phyloP scores from a whole-genome alignment of 2,113 vertebrate species.

The Chrysemys picta region DNA sequence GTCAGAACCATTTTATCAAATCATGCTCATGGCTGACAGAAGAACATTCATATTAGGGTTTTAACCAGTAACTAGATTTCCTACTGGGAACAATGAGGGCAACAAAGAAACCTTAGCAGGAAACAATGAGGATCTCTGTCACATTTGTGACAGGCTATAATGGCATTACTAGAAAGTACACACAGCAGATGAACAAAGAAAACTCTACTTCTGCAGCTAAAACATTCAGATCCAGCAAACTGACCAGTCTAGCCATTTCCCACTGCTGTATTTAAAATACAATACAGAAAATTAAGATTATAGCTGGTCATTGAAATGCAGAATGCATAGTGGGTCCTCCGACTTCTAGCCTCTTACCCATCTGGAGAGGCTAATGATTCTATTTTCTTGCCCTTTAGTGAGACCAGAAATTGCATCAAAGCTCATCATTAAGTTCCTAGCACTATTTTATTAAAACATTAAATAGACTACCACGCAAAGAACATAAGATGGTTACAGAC shows the following conservation, averaged over 20 bases:
- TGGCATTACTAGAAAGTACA: not conserved
- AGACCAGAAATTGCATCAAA: not conserved
- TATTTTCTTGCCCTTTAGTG: not conserved
- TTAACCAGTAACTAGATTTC: not conserved
- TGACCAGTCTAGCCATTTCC: not conserved
- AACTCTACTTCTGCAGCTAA: conserved; percentile 11
- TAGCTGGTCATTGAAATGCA: not conserved
- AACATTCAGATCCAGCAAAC: conserved; percentile 24
- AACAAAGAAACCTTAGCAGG: conserved; percentile 13
- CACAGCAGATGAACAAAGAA: not conserved
- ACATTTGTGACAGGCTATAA: not conserved
- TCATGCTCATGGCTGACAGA: not conserved
- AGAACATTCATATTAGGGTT: conserved; percentile 16
- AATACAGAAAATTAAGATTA: conserved; percentile 1
- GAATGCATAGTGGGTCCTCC: not conserved
- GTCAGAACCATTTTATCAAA: not conserved
- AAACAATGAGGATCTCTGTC: not conserved
- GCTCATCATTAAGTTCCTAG: not conserved
- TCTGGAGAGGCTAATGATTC: not conserved
- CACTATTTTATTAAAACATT: not conserved
- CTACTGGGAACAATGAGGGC: not conserved
- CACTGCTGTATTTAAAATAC: not conserved
- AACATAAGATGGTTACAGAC: not conserved
- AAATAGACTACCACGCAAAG: not conserved
- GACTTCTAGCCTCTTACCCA: not conserved